Conservation (phyloP, 1,140 invertebrate species). For the Spodoptera litura region DNA sequence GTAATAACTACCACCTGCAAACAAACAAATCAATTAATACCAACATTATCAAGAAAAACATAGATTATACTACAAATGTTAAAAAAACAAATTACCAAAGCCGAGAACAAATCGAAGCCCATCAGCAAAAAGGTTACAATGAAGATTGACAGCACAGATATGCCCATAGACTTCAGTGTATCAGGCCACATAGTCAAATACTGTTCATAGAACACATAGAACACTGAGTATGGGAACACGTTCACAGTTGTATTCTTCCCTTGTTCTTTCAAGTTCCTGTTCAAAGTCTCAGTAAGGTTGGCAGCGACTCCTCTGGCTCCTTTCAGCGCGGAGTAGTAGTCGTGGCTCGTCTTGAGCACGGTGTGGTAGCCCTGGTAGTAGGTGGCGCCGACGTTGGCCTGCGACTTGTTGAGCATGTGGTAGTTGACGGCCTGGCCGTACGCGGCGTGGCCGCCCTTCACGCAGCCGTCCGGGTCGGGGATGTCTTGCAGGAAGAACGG, state of each 20-base stretch:
- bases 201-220: conserved; percentile 99
- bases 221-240: conserved; percentile 99
- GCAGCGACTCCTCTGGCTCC: conserved; percentile 92
- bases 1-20: conserved; percentile 93
- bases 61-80: too few species aligned
- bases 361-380: conserved; percentile 98
- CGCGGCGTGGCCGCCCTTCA: conserved; percentile 95
- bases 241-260: conserved; percentile 87
- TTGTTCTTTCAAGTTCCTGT: conserved; percentile 84
- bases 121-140: conserved; percentile 97
- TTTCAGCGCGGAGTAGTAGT: conserved; percentile 96
- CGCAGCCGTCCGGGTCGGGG: conserved; percentile 90
- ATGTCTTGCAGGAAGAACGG: conserved; percentile 97
- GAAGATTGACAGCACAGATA: conserved; percentile 97
- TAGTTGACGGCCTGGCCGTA: conserved; percentile 91
- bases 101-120: conserved; percentile 97
- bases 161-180: conserved; percentile 94
- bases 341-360: conserved; percentile 95
- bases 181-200: conserved; percentile 98
- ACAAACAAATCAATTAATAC: neutral
- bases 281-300: conserved; percentile 94
- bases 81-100: conserved; percentile 71
- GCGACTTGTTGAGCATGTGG: conserved; percentile 73
- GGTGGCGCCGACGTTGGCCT: conserved; percentile 88
- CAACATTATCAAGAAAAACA: conserved; percentile 6